A percentile compares a stretch with the other conserved stretches of the same genome.
These are phyloP conservation scores for Agelastica alni DNA, from an alignment of 2,888 invertebrate genomes.

Conservation along the genomic window DNA sequence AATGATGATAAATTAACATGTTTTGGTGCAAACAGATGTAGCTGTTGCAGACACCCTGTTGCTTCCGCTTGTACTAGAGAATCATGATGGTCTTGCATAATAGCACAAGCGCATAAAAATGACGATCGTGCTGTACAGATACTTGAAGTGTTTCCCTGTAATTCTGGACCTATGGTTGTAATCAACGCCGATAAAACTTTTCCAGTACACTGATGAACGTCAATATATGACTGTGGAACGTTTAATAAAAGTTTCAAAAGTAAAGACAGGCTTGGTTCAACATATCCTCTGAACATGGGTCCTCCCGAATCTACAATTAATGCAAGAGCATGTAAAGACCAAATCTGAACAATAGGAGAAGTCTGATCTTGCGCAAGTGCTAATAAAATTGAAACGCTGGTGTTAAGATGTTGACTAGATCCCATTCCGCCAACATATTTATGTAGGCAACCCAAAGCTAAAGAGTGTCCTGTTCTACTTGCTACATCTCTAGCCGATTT, in stretches of 20 bases:
- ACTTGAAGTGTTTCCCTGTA: conserved; percentile 81
- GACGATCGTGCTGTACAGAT: conserved; percentile 80
- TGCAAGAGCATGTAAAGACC: conserved; percentile 95
- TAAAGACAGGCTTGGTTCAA: conserved; percentile 89
- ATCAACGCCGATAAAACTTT: conserved; percentile 93
- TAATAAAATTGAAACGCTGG: conserved; percentile 91
- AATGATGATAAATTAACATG: conserved; percentile 91
- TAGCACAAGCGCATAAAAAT: conserved; percentile 90
- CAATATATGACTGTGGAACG: conserved; percentile 88
- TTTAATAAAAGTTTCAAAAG: conserved; percentile 87
- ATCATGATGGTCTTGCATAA: conserved; percentile 87
- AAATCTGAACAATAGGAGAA: conserved; percentile 95
- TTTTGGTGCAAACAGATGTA: conserved; percentile 95
- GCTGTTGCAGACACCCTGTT: conserved; percentile 92
- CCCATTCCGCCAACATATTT: conserved; percentile 95
- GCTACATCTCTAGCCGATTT: conserved; percentile 87
- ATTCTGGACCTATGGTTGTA: conserved; percentile 96
- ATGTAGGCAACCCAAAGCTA: conserved; percentile 95
- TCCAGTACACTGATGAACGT: conserved; percentile 92
- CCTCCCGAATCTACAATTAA: conserved; percentile 97
- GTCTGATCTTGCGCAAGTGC: conserved; percentile 93
- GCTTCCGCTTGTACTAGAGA: conserved; percentile 95
- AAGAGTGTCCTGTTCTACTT: conserved; percentile 82
- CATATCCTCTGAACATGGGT: conserved; percentile 97
- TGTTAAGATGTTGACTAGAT: conserved; percentile 90